Percentiles rank a stretch among this genome's conserved stretches.
phyloP scores from a whole-genome alignment of 2,113 vertebrate species.

The Ahaetulla prasina region DNA sequence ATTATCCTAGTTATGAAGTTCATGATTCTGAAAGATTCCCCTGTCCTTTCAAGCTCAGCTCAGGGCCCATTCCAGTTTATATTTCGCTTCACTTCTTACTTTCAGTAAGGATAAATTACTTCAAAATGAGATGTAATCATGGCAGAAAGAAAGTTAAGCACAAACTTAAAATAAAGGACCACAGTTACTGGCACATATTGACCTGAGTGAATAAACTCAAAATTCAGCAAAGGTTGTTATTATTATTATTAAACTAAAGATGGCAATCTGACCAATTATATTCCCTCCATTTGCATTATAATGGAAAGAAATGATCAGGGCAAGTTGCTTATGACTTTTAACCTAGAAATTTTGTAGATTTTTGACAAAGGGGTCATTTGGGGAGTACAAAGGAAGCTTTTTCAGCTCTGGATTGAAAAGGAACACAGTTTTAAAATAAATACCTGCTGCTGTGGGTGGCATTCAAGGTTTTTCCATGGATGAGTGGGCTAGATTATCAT shows the following conservation, averaged over 20 bases:
- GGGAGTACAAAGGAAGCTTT: neutral
- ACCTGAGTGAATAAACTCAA: slow-evolving; percentile 43
- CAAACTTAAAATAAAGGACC: slow-evolving; percentile 13
- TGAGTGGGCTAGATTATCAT: neutral
- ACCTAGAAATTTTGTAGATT: slow-evolving; percentile 39
- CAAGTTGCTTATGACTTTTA: slow-evolving; percentile 42
- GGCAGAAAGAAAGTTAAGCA: slow-evolving; percentile 27
- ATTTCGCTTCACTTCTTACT: slow-evolving; percentile 8
- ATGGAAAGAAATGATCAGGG: slow-evolving; percentile 15
- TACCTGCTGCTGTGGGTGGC: neutral
- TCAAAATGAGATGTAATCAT: slow-evolving; percentile 33
- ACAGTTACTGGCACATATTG: slow-evolving; percentile 13
- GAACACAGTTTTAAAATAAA: neutral
- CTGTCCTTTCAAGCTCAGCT: neutral
- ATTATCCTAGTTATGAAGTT: slow-evolving; percentile 52
- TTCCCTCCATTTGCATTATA: slow-evolving; percentile 38
- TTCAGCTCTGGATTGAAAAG: slow-evolving; percentile 10
- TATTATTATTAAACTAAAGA: slow-evolving; percentile 41
- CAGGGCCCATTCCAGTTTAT: slow-evolving; percentile 7
- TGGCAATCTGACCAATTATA: slow-evolving; percentile 34
- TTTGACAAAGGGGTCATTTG: slow-evolving; percentile 51
- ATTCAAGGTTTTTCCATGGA: neutral
- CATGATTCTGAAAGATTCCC: slow-evolving; percentile 39
- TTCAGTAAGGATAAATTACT: slow-evolving; percentile 9
- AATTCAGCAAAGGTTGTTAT: slow-evolving; percentile 15